Percentiles rank a stretch among this genome's conserved stretches.
phyloP scores from a whole-genome alignment of 2,888 invertebrate species.

The Autographa gamma region DNA sequence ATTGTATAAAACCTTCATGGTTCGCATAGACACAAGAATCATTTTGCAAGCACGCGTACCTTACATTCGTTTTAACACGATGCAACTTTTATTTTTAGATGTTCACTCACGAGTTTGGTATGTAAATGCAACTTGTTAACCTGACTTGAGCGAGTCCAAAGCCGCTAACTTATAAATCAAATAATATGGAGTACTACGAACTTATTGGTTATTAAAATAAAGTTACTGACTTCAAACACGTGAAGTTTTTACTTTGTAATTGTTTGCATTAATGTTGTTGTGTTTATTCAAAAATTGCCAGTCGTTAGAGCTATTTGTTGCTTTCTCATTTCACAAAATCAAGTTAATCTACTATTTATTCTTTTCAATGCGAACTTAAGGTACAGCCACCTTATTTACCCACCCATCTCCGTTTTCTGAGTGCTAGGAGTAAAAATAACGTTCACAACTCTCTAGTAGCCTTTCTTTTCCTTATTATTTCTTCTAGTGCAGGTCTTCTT shows the following conservation, averaged over 20 bases:
- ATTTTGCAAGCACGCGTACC: slow-evolving; percentile 46
- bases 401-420: too few relatives aligned
- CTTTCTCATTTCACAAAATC: too few relatives aligned
- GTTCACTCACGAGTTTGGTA: slow-evolving; percentile 74
- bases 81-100: slow-evolving; percentile 83
- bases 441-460: too few relatives aligned
- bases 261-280: neutral
- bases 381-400: too few relatives aligned
- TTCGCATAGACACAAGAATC: slow-evolving; percentile 49
- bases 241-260: neutral
- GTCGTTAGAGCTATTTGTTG: too few relatives aligned
- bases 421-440: too few relatives aligned
- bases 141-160: slow-evolving; percentile 54
- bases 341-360: too few relatives aligned
- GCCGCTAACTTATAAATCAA: slow-evolving; percentile 59
- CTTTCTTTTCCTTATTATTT: too few relatives aligned
- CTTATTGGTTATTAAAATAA: slow-evolving; percentile 3
- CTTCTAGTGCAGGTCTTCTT: too few relatives aligned
- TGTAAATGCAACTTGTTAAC: slow-evolving; percentile 80
- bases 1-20: slow-evolving; percentile 16
- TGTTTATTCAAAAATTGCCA: neutral
- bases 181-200: slow-evolving; percentile 42
- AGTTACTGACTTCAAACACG: neutral
- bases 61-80: slow-evolving; percentile 63
- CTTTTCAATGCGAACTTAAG: too few relatives aligned